Percentiles rank a stretch among this genome's conserved stretches.
Evolutionary conservation across 2,797 vertebrate genomes (phyloP).

Genomic region (Helostoma temminkii): DNA sequence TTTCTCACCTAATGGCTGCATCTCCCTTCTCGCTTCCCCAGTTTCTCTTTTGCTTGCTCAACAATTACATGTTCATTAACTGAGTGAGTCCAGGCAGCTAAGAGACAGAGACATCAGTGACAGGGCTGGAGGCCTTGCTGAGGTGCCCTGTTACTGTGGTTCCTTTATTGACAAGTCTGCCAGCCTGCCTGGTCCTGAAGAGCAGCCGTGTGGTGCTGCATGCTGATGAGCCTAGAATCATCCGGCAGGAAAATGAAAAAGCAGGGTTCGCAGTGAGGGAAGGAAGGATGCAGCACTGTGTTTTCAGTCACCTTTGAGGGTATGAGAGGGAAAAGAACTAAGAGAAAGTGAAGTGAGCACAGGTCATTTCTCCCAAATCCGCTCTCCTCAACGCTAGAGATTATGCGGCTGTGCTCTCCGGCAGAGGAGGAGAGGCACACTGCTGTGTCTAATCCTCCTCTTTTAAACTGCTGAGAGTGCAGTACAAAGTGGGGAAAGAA

Average conservation of each 20-base stretch:
- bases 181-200: conserved; percentile 49
- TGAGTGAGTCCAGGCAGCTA: conserved; percentile 45
- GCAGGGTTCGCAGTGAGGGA: conserved; percentile 36
- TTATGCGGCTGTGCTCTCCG: conserved; percentile 65
- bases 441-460: conserved; percentile 75
- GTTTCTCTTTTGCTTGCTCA: conserved; percentile 65
- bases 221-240: conserved; percentile 67
- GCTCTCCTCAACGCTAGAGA: conserved; percentile 69
- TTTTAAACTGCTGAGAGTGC: conserved; percentile 76
- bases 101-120: conserved; percentile 71
- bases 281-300: conserved; percentile 43
- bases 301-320: conserved; percentile 47
- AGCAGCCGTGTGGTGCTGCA: conserved; percentile 59
- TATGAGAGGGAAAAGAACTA: conserved; percentile 38
- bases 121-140: conserved; percentile 55
- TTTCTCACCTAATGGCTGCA: conserved; percentile 31
- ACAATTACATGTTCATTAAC: conserved; percentile 72
- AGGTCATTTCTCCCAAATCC: conserved; percentile 77
- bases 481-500: conserved; percentile 63
- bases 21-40: conserved; percentile 20
- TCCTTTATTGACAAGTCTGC: conserved; percentile 74
- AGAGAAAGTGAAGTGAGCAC: conserved; percentile 64
- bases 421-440: conserved; percentile 61
- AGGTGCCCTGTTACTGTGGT: conserved; percentile 60
- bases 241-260: conserved; percentile 58